These are phyloP conservation scores for Intellagama lesueurii DNA, from an alignment of 2,797 vertebrate species.

Conservation along the genomic window DNA sequence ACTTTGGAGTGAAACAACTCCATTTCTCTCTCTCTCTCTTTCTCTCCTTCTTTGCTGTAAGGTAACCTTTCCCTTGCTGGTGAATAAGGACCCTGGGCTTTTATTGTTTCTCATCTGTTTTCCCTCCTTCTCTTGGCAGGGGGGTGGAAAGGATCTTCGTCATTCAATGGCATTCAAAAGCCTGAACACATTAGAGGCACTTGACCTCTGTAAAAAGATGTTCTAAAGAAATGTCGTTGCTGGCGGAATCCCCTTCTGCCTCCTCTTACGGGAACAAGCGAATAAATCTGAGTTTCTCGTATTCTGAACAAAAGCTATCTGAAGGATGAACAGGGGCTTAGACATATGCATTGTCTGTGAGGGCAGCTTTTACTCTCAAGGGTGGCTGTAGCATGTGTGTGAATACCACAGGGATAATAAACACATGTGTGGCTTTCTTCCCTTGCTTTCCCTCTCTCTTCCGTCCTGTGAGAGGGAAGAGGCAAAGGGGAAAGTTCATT, in stretches of 20 bases:
- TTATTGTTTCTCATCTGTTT: background rate
- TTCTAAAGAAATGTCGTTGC: background rate
- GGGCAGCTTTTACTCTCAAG: background rate
- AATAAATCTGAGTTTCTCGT: background rate
- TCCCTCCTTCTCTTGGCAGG: background rate
- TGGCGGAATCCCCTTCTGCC: background rate
- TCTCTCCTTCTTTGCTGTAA: background rate
- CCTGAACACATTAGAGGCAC: background rate
- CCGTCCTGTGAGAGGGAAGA: no score
- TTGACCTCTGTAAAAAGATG: slow-evolving; percentile 1
- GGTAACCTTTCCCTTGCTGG: background rate
- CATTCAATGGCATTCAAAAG: background rate
- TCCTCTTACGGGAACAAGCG: background rate
- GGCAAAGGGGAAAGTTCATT: no score
- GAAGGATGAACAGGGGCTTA: no score
- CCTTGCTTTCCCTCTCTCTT: no score
- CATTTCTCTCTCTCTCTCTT: background rate
- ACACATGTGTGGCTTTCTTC: background rate
- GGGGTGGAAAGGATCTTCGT: background rate
- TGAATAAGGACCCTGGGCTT: background rate
- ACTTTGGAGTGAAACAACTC: background rate
- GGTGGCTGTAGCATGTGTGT: background rate
- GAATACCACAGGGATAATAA: background rate
- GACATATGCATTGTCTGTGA: background rate
- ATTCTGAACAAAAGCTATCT: background rate